Evolutionary conservation across 2,888 invertebrate genomes (phyloP), one percentile per base, ranked within the genome.

Genomic region (Gymnosoma rotundatum): DNA sequence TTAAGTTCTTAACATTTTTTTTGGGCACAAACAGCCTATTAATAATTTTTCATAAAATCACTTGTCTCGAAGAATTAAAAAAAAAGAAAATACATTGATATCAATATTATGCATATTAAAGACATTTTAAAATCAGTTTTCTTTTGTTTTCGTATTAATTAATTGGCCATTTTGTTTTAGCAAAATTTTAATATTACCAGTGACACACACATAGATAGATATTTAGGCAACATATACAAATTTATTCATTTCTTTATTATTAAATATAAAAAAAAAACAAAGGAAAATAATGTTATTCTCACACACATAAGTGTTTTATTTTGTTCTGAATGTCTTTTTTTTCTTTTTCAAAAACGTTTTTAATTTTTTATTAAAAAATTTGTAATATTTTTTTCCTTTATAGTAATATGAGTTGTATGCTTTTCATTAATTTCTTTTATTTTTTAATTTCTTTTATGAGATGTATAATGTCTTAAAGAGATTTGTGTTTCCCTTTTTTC

Each of bases 161-260:
- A 80, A 74, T 81, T 81, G 74, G 81, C 73, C 74, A 60, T 78
- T 56, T 21, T 38, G 42, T 45, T 58, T 38, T 63, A 52, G 64
- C 69, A 74, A 79, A 79, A 48, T 45, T 54, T 54, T 58, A 5
- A 66, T 16, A 58, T 66, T 45, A 81, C 50, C 72, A 78, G 69
- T 78, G 82, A 70, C 73, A 80, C 82, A 85, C 83, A 70, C 66
- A 78, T 84, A 70, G 21, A 67, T 32, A 73, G 50, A 72, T 76
- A 78, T 76, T 79, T 76, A 83, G 79, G 76, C 79, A 85, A 83
- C 83, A 83, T 80, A 83, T 83, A 83, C 74, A 84, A 74, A 78
- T 67, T 80, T 80, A 38, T 78, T 66, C 60, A 18, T 72, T 83
- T 64, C 32, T 50, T 72, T 60, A 60, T 61, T 54, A 60, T 74